These are phyloP conservation scores for Melangyna quadrimaculata DNA, from an alignment of 2,888 invertebrate species.

Conservation along the genomic window DNA sequence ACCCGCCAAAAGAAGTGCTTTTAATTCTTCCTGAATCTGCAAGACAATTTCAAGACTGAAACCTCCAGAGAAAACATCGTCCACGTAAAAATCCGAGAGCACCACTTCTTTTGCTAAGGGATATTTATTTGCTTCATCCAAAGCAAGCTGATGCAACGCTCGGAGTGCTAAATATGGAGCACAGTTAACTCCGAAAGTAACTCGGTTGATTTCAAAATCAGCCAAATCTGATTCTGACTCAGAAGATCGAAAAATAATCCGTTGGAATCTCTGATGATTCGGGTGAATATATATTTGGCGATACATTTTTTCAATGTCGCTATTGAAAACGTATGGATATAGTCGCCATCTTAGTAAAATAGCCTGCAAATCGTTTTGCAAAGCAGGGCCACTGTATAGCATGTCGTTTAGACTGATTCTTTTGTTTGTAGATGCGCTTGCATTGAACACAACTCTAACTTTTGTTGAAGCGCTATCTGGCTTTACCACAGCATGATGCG, in stretches of 20 bases:
- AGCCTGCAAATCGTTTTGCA: constrained; percentile 69
- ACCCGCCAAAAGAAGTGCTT: neutral
- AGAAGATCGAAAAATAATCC: too few species aligned
- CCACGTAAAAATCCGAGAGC: neutral
- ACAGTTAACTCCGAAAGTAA: constrained; percentile 73
- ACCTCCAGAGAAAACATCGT: neutral
- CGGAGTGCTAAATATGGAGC: constrained; percentile 61
- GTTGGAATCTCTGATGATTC: too few species aligned
- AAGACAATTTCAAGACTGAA: neutral
- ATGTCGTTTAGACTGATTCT: constrained; percentile 72
- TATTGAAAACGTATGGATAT: constrained; percentile 65
- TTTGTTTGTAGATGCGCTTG: constrained; percentile 32
- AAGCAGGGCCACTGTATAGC: constrained; percentile 72
- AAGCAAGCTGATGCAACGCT: constrained; percentile 55
- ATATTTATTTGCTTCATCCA: constrained; percentile 40
- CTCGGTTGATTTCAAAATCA: constrained; percentile 56
- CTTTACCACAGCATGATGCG: constrained; percentile 8
- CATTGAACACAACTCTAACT: constrained; percentile 44
- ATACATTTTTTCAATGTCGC: constrained; percentile 74
- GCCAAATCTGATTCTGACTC: constrained; percentile 20
- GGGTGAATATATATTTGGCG: constrained; percentile 69
- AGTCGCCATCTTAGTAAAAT: constrained; percentile 37
- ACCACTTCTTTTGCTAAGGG: constrained; percentile 52
- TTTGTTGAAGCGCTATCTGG: constrained; percentile 42
- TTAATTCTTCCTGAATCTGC: neutral